These are phyloP conservation scores for Pristis pectinata DNA, from an alignment of 2,797 vertebrate genomes.

Conservation along the genomic window DNA sequence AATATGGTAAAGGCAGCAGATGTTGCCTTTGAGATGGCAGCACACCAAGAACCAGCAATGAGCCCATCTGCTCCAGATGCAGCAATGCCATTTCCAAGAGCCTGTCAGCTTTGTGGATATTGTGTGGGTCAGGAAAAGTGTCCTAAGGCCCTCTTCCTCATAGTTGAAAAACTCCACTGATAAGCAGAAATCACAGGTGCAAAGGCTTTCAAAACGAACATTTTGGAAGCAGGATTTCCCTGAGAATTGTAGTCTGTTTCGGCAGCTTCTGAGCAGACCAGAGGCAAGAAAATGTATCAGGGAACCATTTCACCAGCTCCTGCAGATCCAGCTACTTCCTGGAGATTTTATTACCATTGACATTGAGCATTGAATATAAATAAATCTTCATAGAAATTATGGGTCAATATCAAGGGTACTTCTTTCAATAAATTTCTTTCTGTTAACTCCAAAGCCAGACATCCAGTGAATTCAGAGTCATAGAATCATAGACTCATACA, in stretches of 20 bases:
- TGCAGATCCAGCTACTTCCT: not conserved
- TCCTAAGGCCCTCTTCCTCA: not conserved
- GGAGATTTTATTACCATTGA: not conserved
- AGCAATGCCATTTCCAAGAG: not conserved
- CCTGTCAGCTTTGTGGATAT: not conserved
- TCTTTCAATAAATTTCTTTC: not conserved
- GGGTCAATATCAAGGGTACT: not conserved
- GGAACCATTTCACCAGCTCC: not conserved
- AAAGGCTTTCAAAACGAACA: not conserved
- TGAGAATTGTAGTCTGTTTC: not conserved
- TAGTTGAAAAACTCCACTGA: not conserved
- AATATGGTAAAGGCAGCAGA: not conserved
- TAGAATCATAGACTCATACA: too few species aligned
- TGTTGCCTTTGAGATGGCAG: not conserved
- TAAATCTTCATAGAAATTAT: not conserved
- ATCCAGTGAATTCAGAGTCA: too few species aligned
- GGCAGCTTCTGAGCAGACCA: not conserved
- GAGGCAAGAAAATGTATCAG: not conserved
- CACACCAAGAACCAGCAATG: not conserved
- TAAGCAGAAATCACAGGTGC: not conserved
- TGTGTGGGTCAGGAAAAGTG: too few species aligned
- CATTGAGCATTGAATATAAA: not conserved
- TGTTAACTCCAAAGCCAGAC: not conserved
- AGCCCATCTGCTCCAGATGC: not conserved
- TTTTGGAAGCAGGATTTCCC: not conserved